Evolutionary conservation across 2,888 invertebrate species (phyloP).

Genomic region (Philereme vetulata): DNA sequence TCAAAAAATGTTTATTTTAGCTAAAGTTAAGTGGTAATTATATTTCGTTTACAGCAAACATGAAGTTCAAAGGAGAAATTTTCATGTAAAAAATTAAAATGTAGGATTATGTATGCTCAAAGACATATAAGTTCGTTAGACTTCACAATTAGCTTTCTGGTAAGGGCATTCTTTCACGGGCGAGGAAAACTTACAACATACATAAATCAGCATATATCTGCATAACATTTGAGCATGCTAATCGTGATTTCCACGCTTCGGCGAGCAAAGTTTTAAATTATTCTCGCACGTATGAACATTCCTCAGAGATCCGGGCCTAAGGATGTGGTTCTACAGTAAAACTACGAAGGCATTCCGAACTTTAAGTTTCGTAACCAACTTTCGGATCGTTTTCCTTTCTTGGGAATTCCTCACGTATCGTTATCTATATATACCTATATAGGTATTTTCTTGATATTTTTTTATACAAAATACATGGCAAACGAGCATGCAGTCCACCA

Average conservation of each 20-base stretch:
- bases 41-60: no score
- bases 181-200: slow-evolving; percentile 31
- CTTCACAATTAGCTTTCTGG: slow-evolving; percentile 18
- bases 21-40: no score
- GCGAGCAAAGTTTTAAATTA: slow-evolving; percentile 33
- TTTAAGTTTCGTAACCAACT: slow-evolving; percentile 6
- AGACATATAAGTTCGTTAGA: slow-evolving; percentile 5
- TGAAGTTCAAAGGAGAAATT: no score
- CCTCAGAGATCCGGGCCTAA: slow-evolving; percentile 18
- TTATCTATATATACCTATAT: no score
- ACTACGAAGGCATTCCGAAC: slow-evolving; percentile 7
- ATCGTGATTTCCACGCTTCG: slow-evolving; percentile 28
- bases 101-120: not conserved
- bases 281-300: slow-evolving; percentile 29
- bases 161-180: slow-evolving; percentile 25
- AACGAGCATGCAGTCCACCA: no score
- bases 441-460: no score
- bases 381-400: slow-evolving; percentile 3
- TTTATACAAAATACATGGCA: no score
- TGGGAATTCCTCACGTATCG: not conserved
- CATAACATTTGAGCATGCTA: slow-evolving; percentile 32
- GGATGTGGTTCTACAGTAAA: slow-evolving; percentile 14
- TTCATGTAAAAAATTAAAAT: not conserved
- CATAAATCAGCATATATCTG: slow-evolving; percentile 40
- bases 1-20: no score